These are phyloP conservation scores for Sinonovacula constricta DNA, from an alignment of 1,140 invertebrate genomes.

Conservation along the genomic window DNA sequence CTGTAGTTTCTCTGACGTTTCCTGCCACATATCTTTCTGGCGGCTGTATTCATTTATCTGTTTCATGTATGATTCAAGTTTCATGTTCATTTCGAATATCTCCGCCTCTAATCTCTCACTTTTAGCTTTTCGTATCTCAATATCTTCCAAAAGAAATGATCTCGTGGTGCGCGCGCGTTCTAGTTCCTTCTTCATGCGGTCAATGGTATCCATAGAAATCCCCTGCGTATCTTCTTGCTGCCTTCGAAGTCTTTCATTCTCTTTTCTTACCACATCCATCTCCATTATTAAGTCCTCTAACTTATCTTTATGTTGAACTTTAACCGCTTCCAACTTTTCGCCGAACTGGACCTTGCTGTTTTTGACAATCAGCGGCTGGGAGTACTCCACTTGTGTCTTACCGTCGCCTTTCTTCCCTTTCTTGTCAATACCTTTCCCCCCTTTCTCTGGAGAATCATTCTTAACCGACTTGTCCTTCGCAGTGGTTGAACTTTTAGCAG, in stretches of 20 bases:
- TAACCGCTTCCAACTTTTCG: constrained; percentile 39
- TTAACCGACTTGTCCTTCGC: too few species aligned
- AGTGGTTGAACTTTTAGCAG: too few species aligned
- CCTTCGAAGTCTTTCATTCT: constrained; percentile 49
- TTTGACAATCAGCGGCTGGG: constrained; percentile 37
- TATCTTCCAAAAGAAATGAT: constrained; percentile 51
- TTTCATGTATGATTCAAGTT: constrained; percentile 50
- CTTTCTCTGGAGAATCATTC: too few species aligned
- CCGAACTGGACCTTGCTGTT: constrained; percentile 47
- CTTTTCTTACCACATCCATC: constrained; percentile 48
- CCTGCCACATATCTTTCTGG: constrained; percentile 40
- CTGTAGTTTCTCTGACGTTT: constrained; percentile 37
- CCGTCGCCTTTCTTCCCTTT: constrained; percentile 17
- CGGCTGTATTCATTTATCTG: constrained; percentile 49
- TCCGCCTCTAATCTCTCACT: constrained; percentile 49
- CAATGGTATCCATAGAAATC: constrained; percentile 40
- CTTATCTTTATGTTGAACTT: constrained; percentile 32
- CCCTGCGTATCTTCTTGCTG: constrained; percentile 51
- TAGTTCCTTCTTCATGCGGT: constrained; percentile 57
- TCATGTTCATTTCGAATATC: constrained; percentile 59
- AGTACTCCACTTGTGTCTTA: constrained; percentile 39
- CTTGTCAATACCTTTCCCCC: neutral
- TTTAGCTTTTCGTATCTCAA: constrained; percentile 49
- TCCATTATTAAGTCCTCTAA: constrained; percentile 51
- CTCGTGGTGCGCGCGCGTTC: constrained; percentile 50